phyloP scores from a whole-genome alignment of 2,888 invertebrate species.

The Mactromeris polynyma region DNA sequence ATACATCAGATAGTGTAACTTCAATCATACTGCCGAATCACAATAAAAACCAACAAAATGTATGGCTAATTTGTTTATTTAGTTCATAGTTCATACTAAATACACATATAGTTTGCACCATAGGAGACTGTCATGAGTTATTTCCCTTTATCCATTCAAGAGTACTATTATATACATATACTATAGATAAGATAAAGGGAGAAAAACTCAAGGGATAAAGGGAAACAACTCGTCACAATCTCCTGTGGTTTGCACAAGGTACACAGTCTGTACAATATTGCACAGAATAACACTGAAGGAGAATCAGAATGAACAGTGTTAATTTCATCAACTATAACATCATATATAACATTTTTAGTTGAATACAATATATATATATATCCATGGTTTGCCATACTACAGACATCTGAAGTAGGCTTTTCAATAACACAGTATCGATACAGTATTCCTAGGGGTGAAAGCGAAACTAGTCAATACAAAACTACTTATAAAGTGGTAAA shows the following conservation, averaged over 20 bases:
- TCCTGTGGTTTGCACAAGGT: neutral
- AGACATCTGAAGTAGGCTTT: neutral
- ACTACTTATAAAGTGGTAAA: no score
- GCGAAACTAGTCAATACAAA: no score
- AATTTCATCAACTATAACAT: neutral
- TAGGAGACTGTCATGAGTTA: no score
- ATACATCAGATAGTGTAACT: no score
- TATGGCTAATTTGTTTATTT: slow-evolving; percentile 6
- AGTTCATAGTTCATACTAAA: neutral
- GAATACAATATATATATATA: neutral
- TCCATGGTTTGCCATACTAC: neutral
- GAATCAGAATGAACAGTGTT: neutral
- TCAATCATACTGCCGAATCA: neutral
- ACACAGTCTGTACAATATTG: slow-evolving; percentile 13
- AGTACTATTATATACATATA: no score
- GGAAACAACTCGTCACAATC: no score
- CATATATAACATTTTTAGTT: neutral
- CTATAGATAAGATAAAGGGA: no score
- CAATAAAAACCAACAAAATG: neutral
- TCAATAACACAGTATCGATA: neutral
- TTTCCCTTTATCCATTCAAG: no score
- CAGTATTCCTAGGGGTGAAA: neutral
- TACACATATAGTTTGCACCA: neutral
- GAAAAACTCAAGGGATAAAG: no score
- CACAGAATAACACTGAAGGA: neutral